Base-by-base conservation (phyloP, 1,140 invertebrate species). In the Notospermus geniculatus region DNA sequence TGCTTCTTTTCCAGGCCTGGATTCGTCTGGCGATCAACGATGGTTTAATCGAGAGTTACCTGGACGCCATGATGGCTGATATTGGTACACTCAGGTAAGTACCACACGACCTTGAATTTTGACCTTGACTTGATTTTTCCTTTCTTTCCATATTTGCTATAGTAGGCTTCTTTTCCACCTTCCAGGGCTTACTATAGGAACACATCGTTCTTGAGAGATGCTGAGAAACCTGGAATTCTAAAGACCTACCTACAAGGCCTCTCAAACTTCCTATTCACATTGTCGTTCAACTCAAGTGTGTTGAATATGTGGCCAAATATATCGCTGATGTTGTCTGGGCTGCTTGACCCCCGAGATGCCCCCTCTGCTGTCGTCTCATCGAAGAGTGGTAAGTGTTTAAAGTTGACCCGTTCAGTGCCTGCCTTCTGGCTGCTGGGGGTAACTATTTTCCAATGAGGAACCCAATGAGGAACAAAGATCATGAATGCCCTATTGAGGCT, bases 261-360 rank as follows among this genome's bases (percentile, higher is more conserved):
- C 50, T 70, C 69, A 54, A 60, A 63, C 30, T 87, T 88, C 73
- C 80, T 84, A 28, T 95, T 97, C 75, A 85, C 90, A 60, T 79
- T 97, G 58, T 90, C 91, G 1, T 90, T 86, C 63, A 96, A 96
- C 83, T 91, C 91, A 0, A 92, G 90, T 73, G 76, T 94, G 7
- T 80, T 97, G 0, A 97, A 98, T 80, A 86, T 86, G 41, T 98
- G 94, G 94, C 89, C 88, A 0, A 87, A 87, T 64, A 87, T 88
- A n/a, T 89, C 93, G 1, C 77, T 97, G 4, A 83, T 90, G 67
- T 81, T 95, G 60, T 88, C 92, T 23, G 92, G 92, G 17, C 83
- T 95, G 30, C 93, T 90, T 89, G 87, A 88, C 15, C 9, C 53
- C 13, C 32, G 9, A 22, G 30, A 32, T 7, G 54, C 32, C 0